Base-by-base conservation (phyloP, 2,888 invertebrate species). In the Caenorhabditis sp. region DNA sequence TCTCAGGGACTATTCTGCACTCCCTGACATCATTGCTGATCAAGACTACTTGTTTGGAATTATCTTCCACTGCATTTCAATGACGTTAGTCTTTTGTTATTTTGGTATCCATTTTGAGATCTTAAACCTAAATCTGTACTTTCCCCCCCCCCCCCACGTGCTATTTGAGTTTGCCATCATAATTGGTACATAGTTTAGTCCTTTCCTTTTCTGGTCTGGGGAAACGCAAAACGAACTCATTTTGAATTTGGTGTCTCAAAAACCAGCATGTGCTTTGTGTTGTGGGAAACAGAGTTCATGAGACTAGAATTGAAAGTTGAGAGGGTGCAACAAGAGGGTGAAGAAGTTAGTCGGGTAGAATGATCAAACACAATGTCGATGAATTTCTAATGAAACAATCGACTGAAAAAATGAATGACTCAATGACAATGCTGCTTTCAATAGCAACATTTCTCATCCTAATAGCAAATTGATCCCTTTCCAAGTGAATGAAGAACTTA, bases 31-130 rank as follows among this genome's bases (percentile, higher is more conserved):
- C 56, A 86, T 91, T 24, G 55, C 50, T 9, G 51, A 71, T 6
- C 90, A 91, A 60, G 89, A 89, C 22, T 91, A 91, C 67, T 74
- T 91, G 8, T 90, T 85, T 55, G 91, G 91, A 51, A 77, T 90
- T 24, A 88, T 91, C 28, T 89, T 89, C 9, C 90, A 90, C 62
- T 89, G 88, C 80, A 89, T 90, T 50, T 91, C 90, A n/a, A 91
- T 90, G 84, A 89, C 87, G 89, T 88, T 50, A 76, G 79, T 65
- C n/a, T n/a, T n/a, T n/a, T n/a, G n/a, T n/a, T n/a, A n/a, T n/a
- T n/a, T n/a, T n/a, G n/a, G n/a, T n/a, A n/a, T n/a, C n/a, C n/a
- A n/a, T n/a, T n/a, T n/a, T n/a, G n/a, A n/a, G n/a, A n/a, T n/a
- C n/a, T n/a, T n/a, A n/a, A n/a, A n/a, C n/a, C n/a, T n/a, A 32